Conservation (phyloP, 2,888 invertebrate genomes). For the Campoplex capitator region DNA sequence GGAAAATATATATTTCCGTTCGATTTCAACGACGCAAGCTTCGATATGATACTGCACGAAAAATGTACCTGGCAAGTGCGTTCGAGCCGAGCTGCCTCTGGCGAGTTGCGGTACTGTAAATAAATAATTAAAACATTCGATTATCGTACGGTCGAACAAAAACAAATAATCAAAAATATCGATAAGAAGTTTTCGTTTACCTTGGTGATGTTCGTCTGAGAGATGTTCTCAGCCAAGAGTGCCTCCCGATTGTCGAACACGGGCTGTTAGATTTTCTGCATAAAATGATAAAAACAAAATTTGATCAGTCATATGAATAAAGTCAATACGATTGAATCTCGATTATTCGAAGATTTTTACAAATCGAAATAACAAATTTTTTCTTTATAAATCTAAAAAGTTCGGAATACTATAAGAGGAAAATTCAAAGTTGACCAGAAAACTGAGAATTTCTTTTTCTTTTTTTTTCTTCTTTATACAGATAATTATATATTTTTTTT, state of each 20-base stretch:
- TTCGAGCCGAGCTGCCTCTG: conserved; percentile 92
- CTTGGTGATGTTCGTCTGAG: conserved; percentile 92
- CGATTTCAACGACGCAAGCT: background rate
- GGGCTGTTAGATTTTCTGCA: conserved; percentile 87
- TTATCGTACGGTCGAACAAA: background rate
- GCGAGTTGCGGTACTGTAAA: conserved; percentile 89
- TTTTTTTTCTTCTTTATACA: too few relatives aligned
- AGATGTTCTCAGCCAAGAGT: conserved; percentile 94
- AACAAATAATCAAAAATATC: background rate
- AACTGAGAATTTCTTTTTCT: too few relatives aligned
- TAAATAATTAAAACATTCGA: background rate
- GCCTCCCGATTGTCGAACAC: conserved; percentile 89
- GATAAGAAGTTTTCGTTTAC: conserved; percentile 84
- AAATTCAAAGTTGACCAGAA: too few relatives aligned
- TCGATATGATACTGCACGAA: background rate
- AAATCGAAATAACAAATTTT: background rate
- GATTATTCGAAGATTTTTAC: background rate
- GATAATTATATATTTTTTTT: too few relatives aligned
- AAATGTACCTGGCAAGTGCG: conserved; percentile 92
- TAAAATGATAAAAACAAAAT: background rate
- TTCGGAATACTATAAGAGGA: too few relatives aligned
- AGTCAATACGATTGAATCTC: background rate
- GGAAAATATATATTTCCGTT: background rate
- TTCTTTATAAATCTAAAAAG: background rate
- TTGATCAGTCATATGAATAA: background rate